phyloP scores from a whole-genome alignment of 2,888 invertebrate genomes.

The Chymomyza procnemis region DNA sequence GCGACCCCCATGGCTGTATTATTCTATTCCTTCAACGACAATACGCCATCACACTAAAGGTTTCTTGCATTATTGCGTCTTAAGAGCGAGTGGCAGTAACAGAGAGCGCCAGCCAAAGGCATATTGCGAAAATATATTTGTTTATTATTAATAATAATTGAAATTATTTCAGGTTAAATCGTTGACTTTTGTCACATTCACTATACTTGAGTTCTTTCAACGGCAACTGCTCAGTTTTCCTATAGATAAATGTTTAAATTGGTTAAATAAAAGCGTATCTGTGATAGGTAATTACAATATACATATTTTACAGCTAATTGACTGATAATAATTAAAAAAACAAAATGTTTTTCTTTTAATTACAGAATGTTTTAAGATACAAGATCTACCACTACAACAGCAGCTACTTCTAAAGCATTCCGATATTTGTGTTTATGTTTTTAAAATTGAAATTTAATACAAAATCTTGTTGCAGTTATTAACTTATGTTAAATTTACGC shows the following conservation, averaged over 20 bases:
- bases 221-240: constrained; percentile 73
- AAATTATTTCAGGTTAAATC: constrained; percentile 29
- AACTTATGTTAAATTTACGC: not conserved
- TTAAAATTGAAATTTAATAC: not conserved
- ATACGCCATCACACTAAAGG: too few relatives aligned
- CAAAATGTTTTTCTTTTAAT: not conserved
- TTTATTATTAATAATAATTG: not conserved
- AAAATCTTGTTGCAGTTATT: too few relatives aligned
- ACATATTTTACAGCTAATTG: too few relatives aligned
- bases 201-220: constrained; percentile 65
- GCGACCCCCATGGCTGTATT: too few relatives aligned
- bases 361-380: constrained; percentile 44
- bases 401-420: not conserved
- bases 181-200: constrained; percentile 46
- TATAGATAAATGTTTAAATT: constrained; percentile 65
- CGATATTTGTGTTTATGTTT: not conserved
- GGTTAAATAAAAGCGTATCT: constrained; percentile 65
- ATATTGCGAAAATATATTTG: too few relatives aligned
- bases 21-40: too few relatives aligned
- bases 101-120: too few relatives aligned
- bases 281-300: constrained; percentile 63
- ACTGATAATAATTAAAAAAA: not conserved
- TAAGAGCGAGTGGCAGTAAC: too few relatives aligned
- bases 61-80: too few relatives aligned
- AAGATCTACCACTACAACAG: constrained; percentile 32